Conservation (phyloP, 1,140 invertebrate species). For the Drepana arcuata region DNA sequence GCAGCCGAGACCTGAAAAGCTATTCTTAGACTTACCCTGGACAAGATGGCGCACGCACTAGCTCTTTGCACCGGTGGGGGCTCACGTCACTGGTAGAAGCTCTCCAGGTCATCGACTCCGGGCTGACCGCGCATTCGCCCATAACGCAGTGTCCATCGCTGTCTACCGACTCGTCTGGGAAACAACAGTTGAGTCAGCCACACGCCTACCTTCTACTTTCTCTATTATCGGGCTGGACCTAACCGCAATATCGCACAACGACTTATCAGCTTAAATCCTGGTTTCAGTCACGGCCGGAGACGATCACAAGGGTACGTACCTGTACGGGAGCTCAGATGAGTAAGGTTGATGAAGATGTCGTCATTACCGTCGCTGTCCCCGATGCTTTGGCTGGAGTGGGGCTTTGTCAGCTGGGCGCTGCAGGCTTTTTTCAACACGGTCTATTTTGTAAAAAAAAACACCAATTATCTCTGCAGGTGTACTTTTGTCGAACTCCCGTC, state of each 20-base stretch:
- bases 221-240: no score
- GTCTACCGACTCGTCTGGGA: constrained; percentile 37
- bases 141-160: constrained; percentile 36
- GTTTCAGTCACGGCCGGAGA: no score
- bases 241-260: no score
- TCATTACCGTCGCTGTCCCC: constrained; percentile 40
- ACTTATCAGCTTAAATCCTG: no score
- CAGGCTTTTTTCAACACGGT: constrained; percentile 47
- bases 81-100: constrained; percentile 41
- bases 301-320: no score
- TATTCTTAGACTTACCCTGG: constrained; percentile 37
- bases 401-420: constrained; percentile 43
- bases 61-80: constrained; percentile 17
- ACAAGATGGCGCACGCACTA: constrained; percentile 36
- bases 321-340: constrained; percentile 29
- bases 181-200: no score
- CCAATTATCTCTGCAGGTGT: no score
- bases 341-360: constrained; percentile 47
- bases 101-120: constrained; percentile 25
- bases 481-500: no score
- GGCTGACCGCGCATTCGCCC: constrained; percentile 16
- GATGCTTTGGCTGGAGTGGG: constrained; percentile 41
- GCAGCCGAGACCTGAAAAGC: no score
- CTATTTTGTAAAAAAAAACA: constrained; percentile 18
- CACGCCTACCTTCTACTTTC: no score